Evolutionary conservation across 2,888 invertebrate genomes (phyloP).

Genomic region (Melinaea menophilus): DNA sequence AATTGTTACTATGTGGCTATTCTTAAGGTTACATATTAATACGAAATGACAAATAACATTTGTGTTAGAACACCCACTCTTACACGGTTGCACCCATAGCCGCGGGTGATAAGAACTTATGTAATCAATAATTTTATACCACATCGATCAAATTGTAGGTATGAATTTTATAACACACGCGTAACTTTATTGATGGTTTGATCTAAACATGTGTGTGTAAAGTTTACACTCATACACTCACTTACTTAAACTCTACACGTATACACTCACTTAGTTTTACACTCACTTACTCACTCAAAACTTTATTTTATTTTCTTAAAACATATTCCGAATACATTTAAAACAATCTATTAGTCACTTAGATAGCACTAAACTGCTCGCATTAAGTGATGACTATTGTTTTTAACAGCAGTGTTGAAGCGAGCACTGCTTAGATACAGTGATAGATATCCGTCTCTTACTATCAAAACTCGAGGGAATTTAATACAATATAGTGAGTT

Average conservation of each 20-base stretch:
- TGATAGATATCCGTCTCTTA: conserved; percentile 22
- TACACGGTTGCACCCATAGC: background rate
- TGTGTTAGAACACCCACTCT: conserved; percentile 19
- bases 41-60: conserved; percentile 26
- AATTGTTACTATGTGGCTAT: too few species aligned
- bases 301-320: background rate
- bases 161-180: background rate
- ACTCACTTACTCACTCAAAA: background rate
- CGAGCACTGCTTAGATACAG: conserved; percentile 22
- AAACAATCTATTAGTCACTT: conserved; percentile 16
- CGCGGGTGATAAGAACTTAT: conserved; percentile 28
- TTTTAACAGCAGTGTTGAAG: conserved; percentile 24
- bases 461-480: conserved; percentile 20
- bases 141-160: conserved; percentile 1
- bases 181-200: too few species aligned
- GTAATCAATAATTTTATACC: conserved; percentile 22
- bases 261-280: background rate
- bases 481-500: background rate
- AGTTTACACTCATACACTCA: too few species aligned
- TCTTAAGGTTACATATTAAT: too few species aligned
- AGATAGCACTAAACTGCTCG: conserved; percentile 29
- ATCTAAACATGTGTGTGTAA: too few species aligned
- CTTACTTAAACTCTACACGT: background rate
- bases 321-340: background rate
- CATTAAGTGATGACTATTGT: conserved; percentile 35